phyloP scores from a whole-genome alignment of 1,140 invertebrate genomes.

The Panulirus ornatus region DNA sequence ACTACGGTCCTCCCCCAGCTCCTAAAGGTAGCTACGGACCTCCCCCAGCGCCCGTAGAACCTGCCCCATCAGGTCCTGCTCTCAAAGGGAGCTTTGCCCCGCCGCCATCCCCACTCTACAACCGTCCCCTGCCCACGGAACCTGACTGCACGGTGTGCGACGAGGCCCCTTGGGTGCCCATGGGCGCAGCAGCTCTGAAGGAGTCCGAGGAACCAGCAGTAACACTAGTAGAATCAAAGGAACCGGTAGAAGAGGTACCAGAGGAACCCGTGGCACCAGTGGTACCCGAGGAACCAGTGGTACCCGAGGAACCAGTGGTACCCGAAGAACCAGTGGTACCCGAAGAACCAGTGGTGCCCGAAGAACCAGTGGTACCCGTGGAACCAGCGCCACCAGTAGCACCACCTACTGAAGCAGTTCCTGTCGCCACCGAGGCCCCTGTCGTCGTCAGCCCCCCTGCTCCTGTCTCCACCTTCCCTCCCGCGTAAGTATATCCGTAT shows the following conservation, averaged over 20 bases:
- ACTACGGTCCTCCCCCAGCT: conserved; percentile 11
- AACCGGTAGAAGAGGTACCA: background rate
- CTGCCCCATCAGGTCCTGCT: background rate
- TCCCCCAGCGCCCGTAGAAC: too few relatives aligned
- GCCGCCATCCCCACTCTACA: background rate
- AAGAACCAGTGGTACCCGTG: background rate
- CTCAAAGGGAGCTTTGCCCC: background rate
- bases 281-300: too few relatives aligned
- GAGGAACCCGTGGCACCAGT: background rate
- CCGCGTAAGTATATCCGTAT: conserved; percentile 32
- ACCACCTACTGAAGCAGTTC: too few relatives aligned
- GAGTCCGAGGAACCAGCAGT: background rate
- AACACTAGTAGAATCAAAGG: background rate
- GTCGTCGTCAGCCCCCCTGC: background rate
- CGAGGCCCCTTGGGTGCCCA: conserved; percentile 35
- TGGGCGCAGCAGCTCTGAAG: background rate
- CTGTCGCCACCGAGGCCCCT: background rate
- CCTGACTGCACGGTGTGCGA: conserved; percentile 47
- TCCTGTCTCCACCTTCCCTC: conserved; percentile 19
- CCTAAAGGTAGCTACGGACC: background rate
- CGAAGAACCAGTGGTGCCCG: too few relatives aligned
- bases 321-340: background rate
- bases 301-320: background rate
- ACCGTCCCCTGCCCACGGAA: conserved; percentile 2
- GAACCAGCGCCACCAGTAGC: background rate